phyloP scores from a whole-genome alignment of 2,888 invertebrate genomes.

The Sisyra nigra region DNA sequence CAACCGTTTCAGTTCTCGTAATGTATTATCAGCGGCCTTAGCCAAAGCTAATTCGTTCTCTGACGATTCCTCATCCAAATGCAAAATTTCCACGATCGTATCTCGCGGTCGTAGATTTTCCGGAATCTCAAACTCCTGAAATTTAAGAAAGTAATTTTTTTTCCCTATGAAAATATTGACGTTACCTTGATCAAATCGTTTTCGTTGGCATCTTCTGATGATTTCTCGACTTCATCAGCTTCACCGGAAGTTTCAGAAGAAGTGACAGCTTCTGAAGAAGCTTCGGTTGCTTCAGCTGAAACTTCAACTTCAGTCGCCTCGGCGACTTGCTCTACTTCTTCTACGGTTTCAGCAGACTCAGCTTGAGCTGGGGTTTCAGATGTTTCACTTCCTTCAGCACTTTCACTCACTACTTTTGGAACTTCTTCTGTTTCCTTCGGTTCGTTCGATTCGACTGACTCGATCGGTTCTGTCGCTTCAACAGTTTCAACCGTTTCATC shows the following conservation, averaged over 20 bases:
- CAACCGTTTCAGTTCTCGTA: conserved; percentile 70
- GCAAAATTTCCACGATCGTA: conserved; percentile 64
- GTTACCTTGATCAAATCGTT: background rate
- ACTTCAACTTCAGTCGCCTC: conserved; percentile 14
- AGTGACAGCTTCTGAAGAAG: conserved; percentile 17
- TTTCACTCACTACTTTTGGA: conserved; percentile 11
- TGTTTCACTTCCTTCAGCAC: conserved; percentile 15
- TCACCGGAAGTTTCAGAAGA: conserved; percentile 15
- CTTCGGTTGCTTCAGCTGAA: conserved; percentile 15
- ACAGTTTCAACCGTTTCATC: conserved; percentile 11
- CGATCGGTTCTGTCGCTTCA: conserved; percentile 7
- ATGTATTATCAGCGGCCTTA: conserved; percentile 57
- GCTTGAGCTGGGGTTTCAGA: conserved; percentile 13
- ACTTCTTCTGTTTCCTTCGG: conserved; percentile 1
- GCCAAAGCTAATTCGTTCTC: conserved; percentile 53
- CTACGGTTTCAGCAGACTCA: conserved; percentile 12
- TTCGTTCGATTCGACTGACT: conserved; percentile 10
- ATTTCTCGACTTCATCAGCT: conserved; percentile 33
- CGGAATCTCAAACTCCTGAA: conserved; percentile 57
- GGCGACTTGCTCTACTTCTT: conserved; percentile 13
- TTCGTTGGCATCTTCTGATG: conserved; percentile 10
- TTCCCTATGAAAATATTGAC: background rate
- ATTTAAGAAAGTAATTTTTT: conserved; percentile 11
- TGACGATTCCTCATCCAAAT: conserved; percentile 59
- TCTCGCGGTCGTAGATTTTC: conserved; percentile 61